Conservation (phyloP, 2,797 vertebrate species). For the Bovichtus diacanthus region DNA sequence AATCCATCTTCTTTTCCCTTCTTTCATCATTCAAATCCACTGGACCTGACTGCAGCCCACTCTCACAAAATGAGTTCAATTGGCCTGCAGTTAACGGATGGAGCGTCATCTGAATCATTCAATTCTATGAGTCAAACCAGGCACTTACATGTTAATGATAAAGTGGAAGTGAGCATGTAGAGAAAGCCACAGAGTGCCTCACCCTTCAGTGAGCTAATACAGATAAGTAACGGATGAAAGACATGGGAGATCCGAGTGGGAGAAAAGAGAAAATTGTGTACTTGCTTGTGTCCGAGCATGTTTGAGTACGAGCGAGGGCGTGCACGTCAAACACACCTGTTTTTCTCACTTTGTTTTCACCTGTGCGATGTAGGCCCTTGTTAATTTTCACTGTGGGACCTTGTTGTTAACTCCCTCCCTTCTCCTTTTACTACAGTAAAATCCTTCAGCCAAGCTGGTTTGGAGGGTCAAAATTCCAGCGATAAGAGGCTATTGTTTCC, state of each 20-base stretch:
- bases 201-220: conserved; percentile 20
- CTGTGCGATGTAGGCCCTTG: conserved; percentile 13
- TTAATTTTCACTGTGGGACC: conserved; percentile 31
- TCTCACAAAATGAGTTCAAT: conserved; percentile 28
- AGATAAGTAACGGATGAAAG: conserved; percentile 26
- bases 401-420: conserved; percentile 21
- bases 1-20: neutral
- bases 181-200: conserved; percentile 7
- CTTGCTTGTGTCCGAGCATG: neutral
- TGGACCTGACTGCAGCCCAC: neutral
- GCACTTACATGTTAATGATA: conserved; percentile 22
- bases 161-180: conserved; percentile 4
- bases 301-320: neutral
- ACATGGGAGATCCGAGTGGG: conserved; percentile 9
- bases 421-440: conserved; percentile 21
- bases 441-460: conserved; percentile 34
- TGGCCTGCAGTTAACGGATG: conserved; percentile 31
- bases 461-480: conserved; percentile 71
- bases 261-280: neutral
- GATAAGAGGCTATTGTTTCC: conserved; percentile 72
- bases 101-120: conserved; percentile 25
- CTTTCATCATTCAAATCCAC: conserved; percentile 2
- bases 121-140: conserved; percentile 21
- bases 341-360: conserved; percentile 21
- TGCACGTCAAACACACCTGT: conserved; percentile 14